phyloP scores from a whole-genome alignment of 2,888 invertebrate genomes.

The Leptinotarsa haldemani region DNA sequence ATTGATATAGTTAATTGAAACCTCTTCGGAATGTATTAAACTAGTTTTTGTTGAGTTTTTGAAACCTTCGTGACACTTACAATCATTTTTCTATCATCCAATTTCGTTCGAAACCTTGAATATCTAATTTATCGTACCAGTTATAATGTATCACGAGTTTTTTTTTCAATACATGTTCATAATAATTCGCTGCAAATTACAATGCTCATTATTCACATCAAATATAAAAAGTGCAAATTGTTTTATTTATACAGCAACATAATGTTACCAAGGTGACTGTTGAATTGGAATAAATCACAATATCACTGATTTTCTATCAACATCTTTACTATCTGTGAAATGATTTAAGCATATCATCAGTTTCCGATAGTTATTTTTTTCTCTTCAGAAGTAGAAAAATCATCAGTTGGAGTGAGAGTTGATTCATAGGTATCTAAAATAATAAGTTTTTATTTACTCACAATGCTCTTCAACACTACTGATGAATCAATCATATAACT shows the following conservation, averaged over 20 bases:
- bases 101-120: slow-evolving; percentile 28
- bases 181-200: slow-evolving; percentile 26
- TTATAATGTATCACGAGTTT: slow-evolving; percentile 24
- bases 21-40: neutral
- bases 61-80: slow-evolving; percentile 6
- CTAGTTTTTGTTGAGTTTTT: neutral
- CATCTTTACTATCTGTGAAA: neutral
- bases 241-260: slow-evolving; percentile 9
- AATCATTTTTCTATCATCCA: slow-evolving; percentile 23
- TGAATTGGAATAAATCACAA: neutral
- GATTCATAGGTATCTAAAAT: too few species aligned
- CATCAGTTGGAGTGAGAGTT: too few species aligned
- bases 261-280: slow-evolving; percentile 7
- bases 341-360: neutral
- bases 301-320: neutral
- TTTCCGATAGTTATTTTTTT: neutral
- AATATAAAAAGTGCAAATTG: slow-evolving; percentile 14
- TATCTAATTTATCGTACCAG: slow-evolving; percentile 30
- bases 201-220: slow-evolving; percentile 7
- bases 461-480: too few species aligned
- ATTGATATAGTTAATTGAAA: neutral
- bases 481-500: too few species aligned
- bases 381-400: too few species aligned
- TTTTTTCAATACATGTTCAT: slow-evolving; percentile 25
- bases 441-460: too few species aligned